These are phyloP conservation scores for Equus przewalskii DNA, from an alignment of 2,113 vertebrate genomes.

Conservation along the genomic window DNA sequence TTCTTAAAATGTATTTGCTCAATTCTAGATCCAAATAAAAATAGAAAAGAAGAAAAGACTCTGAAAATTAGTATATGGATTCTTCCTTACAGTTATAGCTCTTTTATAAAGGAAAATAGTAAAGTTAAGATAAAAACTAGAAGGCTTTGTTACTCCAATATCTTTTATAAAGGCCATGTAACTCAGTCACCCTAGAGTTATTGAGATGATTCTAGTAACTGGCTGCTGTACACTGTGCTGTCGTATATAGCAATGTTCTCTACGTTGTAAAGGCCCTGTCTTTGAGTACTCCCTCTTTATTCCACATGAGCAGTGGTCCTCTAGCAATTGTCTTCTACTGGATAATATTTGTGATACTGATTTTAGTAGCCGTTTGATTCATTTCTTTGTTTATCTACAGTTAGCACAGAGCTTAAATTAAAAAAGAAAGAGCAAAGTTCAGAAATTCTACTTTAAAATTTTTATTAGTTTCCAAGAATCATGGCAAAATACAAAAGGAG, in stretches of 20 bases:
- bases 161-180: slow-evolving; percentile 56
- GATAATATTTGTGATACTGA: slow-evolving; percentile 20
- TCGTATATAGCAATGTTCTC: neutral
- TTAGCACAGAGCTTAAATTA: slow-evolving; percentile 53
- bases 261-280: neutral
- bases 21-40: slow-evolving; percentile 82
- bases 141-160: slow-evolving; percentile 36
- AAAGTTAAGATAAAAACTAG: slow-evolving; percentile 55
- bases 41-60: slow-evolving; percentile 83
- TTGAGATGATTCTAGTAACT: slow-evolving; percentile 37
- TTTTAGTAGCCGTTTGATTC: slow-evolving; percentile 17
- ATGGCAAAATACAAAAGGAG: slow-evolving; percentile 38
- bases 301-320: neutral
- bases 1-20: slow-evolving; percentile 79
- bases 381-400: slow-evolving; percentile 52
- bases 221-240: slow-evolving; percentile 16
- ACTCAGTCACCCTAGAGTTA: slow-evolving; percentile 58
- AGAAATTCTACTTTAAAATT: slow-evolving; percentile 60
- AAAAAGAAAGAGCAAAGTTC: slow-evolving; percentile 39
- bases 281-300: neutral
- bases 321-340: neutral
- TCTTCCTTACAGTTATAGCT: slow-evolving; percentile 71
- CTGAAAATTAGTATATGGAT: slow-evolving; percentile 76
- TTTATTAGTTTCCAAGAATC: slow-evolving; percentile 59
- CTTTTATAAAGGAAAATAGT: slow-evolving; percentile 59